Base-by-base conservation (phyloP, 2,888 invertebrate genomes). In the Philopedon plagiatum region DNA sequence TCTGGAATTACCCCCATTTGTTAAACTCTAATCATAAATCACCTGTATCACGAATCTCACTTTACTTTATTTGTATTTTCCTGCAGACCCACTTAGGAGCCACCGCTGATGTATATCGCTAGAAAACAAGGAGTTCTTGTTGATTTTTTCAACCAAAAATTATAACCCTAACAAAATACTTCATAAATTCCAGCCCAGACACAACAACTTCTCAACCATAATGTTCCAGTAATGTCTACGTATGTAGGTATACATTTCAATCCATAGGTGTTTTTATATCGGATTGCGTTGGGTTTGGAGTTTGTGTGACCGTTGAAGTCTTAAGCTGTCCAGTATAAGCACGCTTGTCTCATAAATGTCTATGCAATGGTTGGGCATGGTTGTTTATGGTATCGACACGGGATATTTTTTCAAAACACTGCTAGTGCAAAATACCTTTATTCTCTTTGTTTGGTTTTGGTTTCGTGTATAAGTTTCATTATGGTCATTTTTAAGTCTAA, bases 271-370 rank as follows among this genome's bases (percentile, higher is more conserved):
- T 23, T 49, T 49, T 23, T 37, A 41, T 60, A 39, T 41, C 60
- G 60, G 11, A 41, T 41, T 34, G 60, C 4, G 19, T 60, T 39
- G 60, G 37, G 41, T 60, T 60, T 60, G 5, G 26, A 60, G 26
- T n/a, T n/a, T 41, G 23, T 41, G 21, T n/a, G 34, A 21, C 41
- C 23, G 60, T 60, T 60, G 41, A 13, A 39, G 60, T 41, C 60
- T 19, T 11, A 11, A 39, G 60, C 41, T 41, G 23, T 23, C 23
- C 19, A 26, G 39, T n/a, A 60, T 21, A 60, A 41, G 41, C 60
- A 60, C 60, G 60, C 39, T 26, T 60, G 21, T 21, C 41, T n/a
- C 37, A 60, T 60, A 60, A 60, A 60, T 41, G 60, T 60, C 60
- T 15, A 21, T 41, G 23, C 18, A 60, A 60, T 41, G 39, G 23